phyloP scores from a whole-genome alignment of 2,888 invertebrate species.

The Hipparchia sbordonii region DNA sequence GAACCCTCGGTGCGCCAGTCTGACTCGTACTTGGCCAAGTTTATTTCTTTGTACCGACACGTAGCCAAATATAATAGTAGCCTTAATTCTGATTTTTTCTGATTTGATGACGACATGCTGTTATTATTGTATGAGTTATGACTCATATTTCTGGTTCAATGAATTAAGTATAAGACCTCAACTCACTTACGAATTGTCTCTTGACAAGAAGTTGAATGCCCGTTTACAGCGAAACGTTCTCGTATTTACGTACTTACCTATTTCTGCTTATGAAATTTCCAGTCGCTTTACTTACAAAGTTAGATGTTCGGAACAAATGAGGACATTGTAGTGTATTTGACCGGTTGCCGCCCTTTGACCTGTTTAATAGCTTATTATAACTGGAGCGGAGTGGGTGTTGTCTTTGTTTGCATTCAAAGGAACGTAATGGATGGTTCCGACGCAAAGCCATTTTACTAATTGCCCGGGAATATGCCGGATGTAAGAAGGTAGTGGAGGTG shows the following conservation, averaged over 20 bases:
- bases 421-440: slow-evolving; percentile 2
- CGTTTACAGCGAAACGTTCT: background rate
- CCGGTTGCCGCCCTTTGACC: slow-evolving; percentile 18
- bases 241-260: background rate
- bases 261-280: background rate
- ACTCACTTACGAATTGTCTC: background rate
- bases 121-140: slow-evolving; percentile 26
- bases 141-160: slow-evolving; percentile 32
- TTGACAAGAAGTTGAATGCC: background rate
- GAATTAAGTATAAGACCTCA: background rate
- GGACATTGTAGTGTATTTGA: slow-evolving; percentile 24
- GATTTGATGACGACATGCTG: slow-evolving; percentile 43
- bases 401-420: slow-evolving; percentile 26
- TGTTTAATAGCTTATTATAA: slow-evolving; percentile 24
- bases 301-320: slow-evolving; percentile 15
- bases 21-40: background rate
- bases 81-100: slow-evolving; percentile 43
- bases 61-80: slow-evolving; percentile 47
- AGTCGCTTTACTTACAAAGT: slow-evolving; percentile 21
- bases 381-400: slow-evolving; percentile 19
- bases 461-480: background rate
- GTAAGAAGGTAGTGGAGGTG: background rate
- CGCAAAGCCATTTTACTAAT: slow-evolving; percentile 13
- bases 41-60: slow-evolving; percentile 34
- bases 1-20: too few relatives aligned